Base-by-base conservation (phyloP, 1,140 invertebrate species). In the Cotesia typhae region DNA sequence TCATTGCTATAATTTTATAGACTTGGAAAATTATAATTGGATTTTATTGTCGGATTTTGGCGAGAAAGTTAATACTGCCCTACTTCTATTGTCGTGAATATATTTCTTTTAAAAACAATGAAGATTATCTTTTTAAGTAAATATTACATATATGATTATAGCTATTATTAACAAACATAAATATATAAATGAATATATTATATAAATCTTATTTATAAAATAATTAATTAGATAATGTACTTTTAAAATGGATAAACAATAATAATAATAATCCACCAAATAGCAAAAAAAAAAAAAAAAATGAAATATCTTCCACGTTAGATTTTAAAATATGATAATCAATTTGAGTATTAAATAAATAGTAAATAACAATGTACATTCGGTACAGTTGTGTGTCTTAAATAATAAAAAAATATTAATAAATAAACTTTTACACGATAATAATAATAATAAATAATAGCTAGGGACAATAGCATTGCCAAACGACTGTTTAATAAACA, bases 391-490 rank as follows among this genome's bases (percentile, higher is more conserved):
- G 72, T 76, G 35, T 76, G 60, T 78, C 53, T 75, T 78, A 77
- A 57, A 73, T 51, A 75, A 63, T 59, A 61, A 76, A 70, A 71
- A 77, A 68, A 55, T 72, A 53, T 47, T 61, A 66, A 69, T 36
- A 73, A 66, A 69, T 36, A 73, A 51, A 52, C 73, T 77, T 81
- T 76, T 80, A 75, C 77, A 77, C 71, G 77, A 69, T 65, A 71
- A 63, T 71, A 80, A 63, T 71, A 80, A 28, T 28, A 28, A 83
- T 81, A 81, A 77, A 81, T 7, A 82, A 82, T 82, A 85, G 81
- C 77, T 85, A 83, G 80, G 81, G 84, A 87, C 83, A 87, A 87
- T 86, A 87, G 80, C 82, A 87, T 84, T 87, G 85, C 85, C 85
- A 87, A 87, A 87, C 80, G 79, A 84, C 80, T 84, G 81, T 82